phyloP scores from a whole-genome alignment of 2,797 vertebrate genomes.

The Florisuga fusca region DNA sequence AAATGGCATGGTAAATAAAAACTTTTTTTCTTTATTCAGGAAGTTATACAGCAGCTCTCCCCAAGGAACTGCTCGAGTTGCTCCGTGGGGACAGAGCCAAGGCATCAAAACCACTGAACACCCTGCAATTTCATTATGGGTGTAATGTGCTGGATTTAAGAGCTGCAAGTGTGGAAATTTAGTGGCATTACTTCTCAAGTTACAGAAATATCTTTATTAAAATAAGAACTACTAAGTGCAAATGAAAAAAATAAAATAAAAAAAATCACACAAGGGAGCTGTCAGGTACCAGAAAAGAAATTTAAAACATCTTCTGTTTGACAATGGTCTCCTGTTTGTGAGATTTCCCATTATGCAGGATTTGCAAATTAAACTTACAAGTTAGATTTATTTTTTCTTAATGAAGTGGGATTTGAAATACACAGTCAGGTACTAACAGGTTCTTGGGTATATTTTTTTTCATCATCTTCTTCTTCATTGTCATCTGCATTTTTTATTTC shows the following conservation, averaged over 20 bases:
- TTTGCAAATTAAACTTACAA: neutral
- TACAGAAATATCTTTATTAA: neutral
- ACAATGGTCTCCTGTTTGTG: neutral
- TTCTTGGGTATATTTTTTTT: neutral
- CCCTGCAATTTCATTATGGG: neutral
- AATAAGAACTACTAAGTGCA: neutral
- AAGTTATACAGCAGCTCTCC: neutral
- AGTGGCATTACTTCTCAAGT: neutral
- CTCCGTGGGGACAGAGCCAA: accelerated
- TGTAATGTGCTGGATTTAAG: too few relatives aligned
- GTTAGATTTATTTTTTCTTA: neutral
- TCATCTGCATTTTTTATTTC: neutral
- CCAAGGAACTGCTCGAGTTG: neutral
- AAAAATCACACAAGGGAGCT: neutral
- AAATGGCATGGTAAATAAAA: accelerated
- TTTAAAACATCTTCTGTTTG: accelerated
- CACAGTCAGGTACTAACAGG: neutral
- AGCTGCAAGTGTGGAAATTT: neutral
- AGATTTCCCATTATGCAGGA: neutral
- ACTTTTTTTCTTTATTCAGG: accelerated
- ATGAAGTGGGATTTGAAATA: neutral
- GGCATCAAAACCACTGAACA: neutral
- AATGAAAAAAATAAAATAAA: neutral
- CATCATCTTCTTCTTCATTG: neutral
- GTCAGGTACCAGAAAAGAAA: neutral